phyloP scores from a whole-genome alignment of 1,140 invertebrate species.

The Idris sp. region DNA sequence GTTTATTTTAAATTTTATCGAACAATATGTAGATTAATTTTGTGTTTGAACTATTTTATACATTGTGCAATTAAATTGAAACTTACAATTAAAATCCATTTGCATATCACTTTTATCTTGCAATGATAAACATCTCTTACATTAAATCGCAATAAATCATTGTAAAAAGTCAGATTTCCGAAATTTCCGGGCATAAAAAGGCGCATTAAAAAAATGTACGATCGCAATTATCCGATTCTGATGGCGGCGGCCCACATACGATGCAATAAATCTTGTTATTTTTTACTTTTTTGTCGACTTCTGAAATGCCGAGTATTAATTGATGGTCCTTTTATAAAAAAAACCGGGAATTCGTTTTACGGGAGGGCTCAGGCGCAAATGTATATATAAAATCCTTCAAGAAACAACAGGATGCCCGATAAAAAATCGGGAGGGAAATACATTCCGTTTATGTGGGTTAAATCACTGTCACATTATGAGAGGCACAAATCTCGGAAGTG shows the following conservation, averaged over 20 bases:
- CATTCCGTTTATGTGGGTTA: conserved; percentile 57
- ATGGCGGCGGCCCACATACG: conserved; percentile 24
- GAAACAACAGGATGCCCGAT: conserved; percentile 43
- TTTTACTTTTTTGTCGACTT: conserved; percentile 24
- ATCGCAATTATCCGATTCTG: conserved; percentile 28
- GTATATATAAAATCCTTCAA: conserved; percentile 19
- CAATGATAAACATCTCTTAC: conserved; percentile 6
- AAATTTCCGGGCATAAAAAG: conserved; percentile 1
- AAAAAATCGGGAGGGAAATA: conserved; percentile 52
- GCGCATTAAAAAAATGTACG: conserved; percentile 6
- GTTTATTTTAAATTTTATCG: too few species aligned
- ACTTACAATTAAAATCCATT: too few species aligned
- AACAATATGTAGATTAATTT: too few species aligned
- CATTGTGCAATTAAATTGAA: too few species aligned
- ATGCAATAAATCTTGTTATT: conserved; percentile 22
- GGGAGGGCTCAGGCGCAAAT: conserved; percentile 8
- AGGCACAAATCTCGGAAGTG: conserved; percentile 62
- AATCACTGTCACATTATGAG: conserved; percentile 63
- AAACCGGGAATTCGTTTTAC: conserved; percentile 15
- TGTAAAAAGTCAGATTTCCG: conserved; percentile 18
- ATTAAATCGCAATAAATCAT: conserved; percentile 26
- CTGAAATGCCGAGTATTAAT: conserved; percentile 21
- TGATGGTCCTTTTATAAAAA: conserved; percentile 12
- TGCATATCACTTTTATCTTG: too few species aligned
- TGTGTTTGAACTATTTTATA: too few species aligned